Conservation (phyloP, 1,140 invertebrate genomes). For the Platyscapa corneri region DNA sequence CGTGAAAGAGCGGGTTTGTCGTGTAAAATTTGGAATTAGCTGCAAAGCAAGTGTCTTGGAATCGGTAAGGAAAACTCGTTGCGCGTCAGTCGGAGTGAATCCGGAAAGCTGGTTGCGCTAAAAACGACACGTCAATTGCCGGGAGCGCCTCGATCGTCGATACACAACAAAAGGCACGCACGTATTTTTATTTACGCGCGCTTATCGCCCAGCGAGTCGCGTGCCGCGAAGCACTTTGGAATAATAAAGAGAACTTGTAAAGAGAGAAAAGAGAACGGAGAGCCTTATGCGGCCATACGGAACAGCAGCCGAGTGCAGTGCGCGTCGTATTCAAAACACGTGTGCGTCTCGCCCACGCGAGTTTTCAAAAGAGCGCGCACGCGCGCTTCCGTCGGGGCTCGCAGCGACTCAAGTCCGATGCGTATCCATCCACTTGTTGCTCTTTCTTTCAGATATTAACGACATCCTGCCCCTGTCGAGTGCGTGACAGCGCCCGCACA, state of each 20-base stretch:
- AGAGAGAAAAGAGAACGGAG: background rate
- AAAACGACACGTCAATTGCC: background rate
- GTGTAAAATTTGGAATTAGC: too few relatives aligned
- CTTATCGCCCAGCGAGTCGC: background rate
- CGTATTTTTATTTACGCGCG: too few relatives aligned
- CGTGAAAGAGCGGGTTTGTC: too few relatives aligned
- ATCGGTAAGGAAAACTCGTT: too few relatives aligned
- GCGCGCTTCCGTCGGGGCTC: background rate
- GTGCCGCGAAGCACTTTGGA: constrained; percentile 13
- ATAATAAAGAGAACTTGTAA: constrained; percentile 22
- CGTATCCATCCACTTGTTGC: background rate
- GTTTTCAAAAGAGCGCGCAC: background rate
- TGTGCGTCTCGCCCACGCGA: background rate
- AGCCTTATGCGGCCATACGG: too few relatives aligned
- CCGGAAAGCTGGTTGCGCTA: too few relatives aligned
- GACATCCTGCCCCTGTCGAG: constrained; percentile 18
- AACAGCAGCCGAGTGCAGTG: background rate
- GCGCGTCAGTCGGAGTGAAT: too few relatives aligned
- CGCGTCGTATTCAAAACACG: background rate
- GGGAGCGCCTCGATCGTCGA: too few relatives aligned
- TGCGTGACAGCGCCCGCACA: background rate
- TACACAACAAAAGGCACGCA: too few relatives aligned
- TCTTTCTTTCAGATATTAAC: constrained; percentile 7
- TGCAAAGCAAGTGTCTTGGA: too few relatives aligned
- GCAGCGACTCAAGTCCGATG: too few relatives aligned